Evolutionary conservation across 2,113 vertebrate species (phyloP), one percentile per base, ranked within the genome.

Genomic region (Pao palembangensis): DNA sequence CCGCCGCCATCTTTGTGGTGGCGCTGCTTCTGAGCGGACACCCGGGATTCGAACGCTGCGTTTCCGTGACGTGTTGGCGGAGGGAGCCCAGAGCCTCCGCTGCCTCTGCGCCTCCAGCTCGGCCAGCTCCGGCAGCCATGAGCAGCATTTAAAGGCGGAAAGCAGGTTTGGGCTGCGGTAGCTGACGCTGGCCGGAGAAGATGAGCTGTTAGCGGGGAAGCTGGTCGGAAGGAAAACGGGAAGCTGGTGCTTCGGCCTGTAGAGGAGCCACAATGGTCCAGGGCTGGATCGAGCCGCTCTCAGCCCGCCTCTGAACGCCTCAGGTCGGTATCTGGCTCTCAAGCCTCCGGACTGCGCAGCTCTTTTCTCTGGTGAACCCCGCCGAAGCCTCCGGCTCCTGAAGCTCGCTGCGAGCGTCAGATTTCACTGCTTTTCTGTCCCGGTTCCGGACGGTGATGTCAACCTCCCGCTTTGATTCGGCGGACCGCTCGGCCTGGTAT

Each of bases 401-500:
- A 53, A 23, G 4, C 69, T 58, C 50, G 58, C 71, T 54, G 66
- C 68, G 71, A 71, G 69, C 71, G 69, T 61, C 49, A 48, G 17
- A 55, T 47, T 81, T 64, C 6, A 31, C 8, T 53, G 19, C 8
- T 16, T n/a, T 55, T 20, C 6, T 62, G 17, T 73, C 43, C 66
- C 62, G 85, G 75, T 85, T 87, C 84, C 87, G 80, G 71, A 70
- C 38, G 48, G 91, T 91, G 75, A 95, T 96, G 89, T 95, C 95
- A 63, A 91, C 93, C 61, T 93, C 92, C 56, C 92, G 94, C 70
- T 98, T 99, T 82, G 96, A 99, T 73, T 94, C 97, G 3, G 84
- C 94, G 55, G 96, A 98, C 86, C 94, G 96, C 67, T 91, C 92
- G 55, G 88, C 93, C 82, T 99, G 97, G 97, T 98, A 99, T 87